Evolutionary conservation across 2,113 vertebrate genomes (phyloP).

Genomic region (Bettongia penicillata): DNA sequence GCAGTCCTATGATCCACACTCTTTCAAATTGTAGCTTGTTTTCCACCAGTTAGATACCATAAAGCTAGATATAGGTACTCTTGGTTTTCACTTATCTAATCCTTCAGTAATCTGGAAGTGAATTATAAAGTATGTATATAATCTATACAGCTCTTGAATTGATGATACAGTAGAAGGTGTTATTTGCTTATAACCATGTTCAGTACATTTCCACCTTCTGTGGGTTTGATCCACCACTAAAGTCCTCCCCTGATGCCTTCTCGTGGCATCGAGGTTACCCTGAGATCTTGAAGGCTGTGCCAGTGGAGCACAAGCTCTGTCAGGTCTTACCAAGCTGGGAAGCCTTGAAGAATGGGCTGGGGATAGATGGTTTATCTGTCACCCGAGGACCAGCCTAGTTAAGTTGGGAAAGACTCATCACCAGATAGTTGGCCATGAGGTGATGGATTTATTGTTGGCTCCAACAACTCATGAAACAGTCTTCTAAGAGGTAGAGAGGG

Average conservation of each 20-base stretch:
- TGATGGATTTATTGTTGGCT: background rate
- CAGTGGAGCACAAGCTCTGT: background rate
- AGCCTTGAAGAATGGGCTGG: background rate
- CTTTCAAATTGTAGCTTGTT: slow-evolving; percentile 65
- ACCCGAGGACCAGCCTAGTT: background rate
- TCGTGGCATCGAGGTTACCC: background rate
- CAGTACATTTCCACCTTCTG: slow-evolving; percentile 72
- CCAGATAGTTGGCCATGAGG: background rate
- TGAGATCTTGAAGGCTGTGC: background rate
- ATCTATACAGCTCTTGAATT: slow-evolving; percentile 74
- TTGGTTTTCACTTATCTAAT: slow-evolving; percentile 63
- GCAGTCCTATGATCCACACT: slow-evolving; percentile 42
- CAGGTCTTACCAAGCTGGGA: background rate
- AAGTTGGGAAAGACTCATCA: background rate
- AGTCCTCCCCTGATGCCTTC: background rate
- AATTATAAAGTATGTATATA: slow-evolving; percentile 72
- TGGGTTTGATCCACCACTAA: slow-evolving; percentile 64
- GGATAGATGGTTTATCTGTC: background rate
- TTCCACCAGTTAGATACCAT: slow-evolving; percentile 65
- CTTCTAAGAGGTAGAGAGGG: background rate
- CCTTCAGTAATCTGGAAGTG: slow-evolving; percentile 71
- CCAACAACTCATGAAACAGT: background rate
- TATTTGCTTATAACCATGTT: slow-evolving; percentile 70
- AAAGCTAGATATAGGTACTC: slow-evolving; percentile 72
- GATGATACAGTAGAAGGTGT: slow-evolving; percentile 55